Evolutionary conservation across 2,113 vertebrate species (phyloP), one percentile per base, ranked within the genome.

Genomic region (Piprites chloris): DNA sequence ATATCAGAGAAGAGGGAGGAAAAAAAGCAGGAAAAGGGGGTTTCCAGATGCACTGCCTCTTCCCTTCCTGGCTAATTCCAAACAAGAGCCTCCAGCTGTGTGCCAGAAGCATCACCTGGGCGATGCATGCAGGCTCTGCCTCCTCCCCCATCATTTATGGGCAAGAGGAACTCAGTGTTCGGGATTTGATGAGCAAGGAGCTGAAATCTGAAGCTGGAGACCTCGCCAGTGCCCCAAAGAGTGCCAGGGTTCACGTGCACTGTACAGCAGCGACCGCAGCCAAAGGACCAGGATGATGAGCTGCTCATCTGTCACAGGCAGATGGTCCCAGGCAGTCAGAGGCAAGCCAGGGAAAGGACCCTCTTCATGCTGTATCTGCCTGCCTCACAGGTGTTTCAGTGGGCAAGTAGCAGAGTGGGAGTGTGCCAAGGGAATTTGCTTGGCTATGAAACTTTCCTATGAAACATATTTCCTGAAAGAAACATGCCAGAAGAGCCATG

Each of bases 161-260:
- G 46, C 75, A 88, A 50, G 26, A 79, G 35, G 42, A 33, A 58
- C 37, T 73, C 68, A 11, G 28, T 2, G 3, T 67, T 87, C 52
- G 42, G 30, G 39, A 50, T 37, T 39, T 85, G 61, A 52, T 87
- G 46, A 32, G 52, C 26, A 32, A 94, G 41, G 42, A 74, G 30
- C 41, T 88, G 75, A 88, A 92, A 90, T 80, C n/a, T 86, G 76
- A 66, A 47, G 26, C 80, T 81, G 65, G 27, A 93, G 86, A 58
- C 27, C 66, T 65, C 83, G 59, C 37, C 6, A 9, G 27, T 23
- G 76, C 30, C 20, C 68, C 1, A 0, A 52, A 88, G 32, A 69
- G 33, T 14, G 8, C 24, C 41, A 21, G 44, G 24, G 66, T 41
- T 68, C 74, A 52, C 1, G 0, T 72, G 78, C 42, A 19, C 33